These are phyloP conservation scores for Pararge aegeria DNA, from an alignment of 1,140 invertebrate genomes.

Conservation along the genomic window DNA sequence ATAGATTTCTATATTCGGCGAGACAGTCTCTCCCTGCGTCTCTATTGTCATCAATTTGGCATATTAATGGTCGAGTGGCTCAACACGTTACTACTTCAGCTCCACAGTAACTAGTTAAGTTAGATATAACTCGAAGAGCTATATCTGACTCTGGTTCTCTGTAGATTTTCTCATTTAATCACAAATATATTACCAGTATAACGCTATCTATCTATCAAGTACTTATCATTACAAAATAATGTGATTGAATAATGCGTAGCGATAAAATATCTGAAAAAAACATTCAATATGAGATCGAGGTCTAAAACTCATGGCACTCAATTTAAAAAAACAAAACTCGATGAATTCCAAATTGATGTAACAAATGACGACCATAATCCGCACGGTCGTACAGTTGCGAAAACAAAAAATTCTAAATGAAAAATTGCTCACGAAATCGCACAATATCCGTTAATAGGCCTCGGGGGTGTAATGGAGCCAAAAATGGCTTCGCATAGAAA, in stretches of 20 bases:
- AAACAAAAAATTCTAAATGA: constrained; percentile 34
- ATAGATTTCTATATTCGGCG: no score
- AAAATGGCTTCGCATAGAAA: constrained; percentile 32
- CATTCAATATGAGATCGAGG: not conserved
- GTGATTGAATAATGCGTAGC: not conserved
- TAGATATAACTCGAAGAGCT: no score
- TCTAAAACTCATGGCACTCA: not conserved
- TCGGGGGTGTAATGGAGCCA: constrained; percentile 28
- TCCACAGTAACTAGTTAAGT: no score
- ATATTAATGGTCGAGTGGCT: no score
- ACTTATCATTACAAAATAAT: no score
- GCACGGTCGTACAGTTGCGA: constrained; percentile 8
- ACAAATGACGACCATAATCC: constrained; percentile 16
- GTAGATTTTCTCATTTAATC: no score
- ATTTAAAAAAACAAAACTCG: constrained; percentile 2
- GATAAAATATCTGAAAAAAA: not conserved
- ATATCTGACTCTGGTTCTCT: no score
- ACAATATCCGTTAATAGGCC: constrained; percentile 35
- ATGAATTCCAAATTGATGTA: constrained; percentile 9
- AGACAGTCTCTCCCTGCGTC: no score
- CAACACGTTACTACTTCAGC: no score
- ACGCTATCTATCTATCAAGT: no score
- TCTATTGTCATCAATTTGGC: no score
- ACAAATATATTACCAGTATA: no score
- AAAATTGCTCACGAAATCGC: constrained; percentile 36